phyloP scores from a whole-genome alignment of 1,140 invertebrate genomes.

The Aphis craccivora region DNA sequence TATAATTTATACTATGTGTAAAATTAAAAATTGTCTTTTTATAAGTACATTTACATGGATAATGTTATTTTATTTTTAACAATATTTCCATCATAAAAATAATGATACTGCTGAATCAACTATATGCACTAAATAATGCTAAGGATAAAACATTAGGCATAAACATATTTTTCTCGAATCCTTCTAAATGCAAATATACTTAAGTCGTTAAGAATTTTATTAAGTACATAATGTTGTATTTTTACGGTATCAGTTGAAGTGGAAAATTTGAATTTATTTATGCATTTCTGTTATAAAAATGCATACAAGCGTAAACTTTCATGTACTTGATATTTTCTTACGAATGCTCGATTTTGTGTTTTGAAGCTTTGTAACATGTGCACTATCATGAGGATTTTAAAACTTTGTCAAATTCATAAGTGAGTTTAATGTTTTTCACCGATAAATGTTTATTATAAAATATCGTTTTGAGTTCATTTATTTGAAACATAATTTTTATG shows the following conservation, averaged over 20 bases:
- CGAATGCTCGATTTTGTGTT: neutral
- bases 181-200: neutral
- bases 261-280: conserved; percentile 11
- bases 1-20: neutral
- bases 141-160: neutral
- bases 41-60: neutral
- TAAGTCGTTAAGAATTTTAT: conserved; percentile 1
- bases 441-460: neutral
- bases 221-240: neutral
- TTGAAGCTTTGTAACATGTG: neutral
- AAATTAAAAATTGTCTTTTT: neutral
- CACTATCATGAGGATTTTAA: neutral
- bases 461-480: neutral
- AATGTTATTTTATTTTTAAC: neutral
- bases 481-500: neutral
- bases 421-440: neutral
- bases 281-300: neutral
- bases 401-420: neutral
- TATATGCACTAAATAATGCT: neutral
- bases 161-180: neutral
- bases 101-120: neutral
- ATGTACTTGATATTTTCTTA: neutral
- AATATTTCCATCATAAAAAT: neutral
- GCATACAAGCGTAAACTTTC: neutral
- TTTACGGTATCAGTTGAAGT: neutral